Evolutionary conservation across 2,797 vertebrate species (phyloP).

Genomic region (Gymnocypris eckloni): DNA sequence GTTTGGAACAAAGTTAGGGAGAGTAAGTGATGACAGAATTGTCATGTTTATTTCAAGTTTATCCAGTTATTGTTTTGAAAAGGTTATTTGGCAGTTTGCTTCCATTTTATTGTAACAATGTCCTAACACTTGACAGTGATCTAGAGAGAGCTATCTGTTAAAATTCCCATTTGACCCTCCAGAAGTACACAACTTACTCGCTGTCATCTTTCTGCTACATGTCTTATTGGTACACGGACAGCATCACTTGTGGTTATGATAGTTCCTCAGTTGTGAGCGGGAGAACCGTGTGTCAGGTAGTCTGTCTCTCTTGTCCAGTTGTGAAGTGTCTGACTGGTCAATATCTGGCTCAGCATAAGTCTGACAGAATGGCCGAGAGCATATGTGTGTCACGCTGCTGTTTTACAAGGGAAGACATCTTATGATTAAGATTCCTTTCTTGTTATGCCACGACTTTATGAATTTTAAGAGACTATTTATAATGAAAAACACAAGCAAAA

Average conservation of each 20-base stretch:
- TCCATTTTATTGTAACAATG: not conserved
- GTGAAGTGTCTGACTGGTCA: not conserved
- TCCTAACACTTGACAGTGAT: not conserved
- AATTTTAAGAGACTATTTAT: not conserved
- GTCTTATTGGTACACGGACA: not conserved
- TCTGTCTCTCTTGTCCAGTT: not conserved
- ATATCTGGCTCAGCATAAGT: not conserved
- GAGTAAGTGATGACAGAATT: not conserved
- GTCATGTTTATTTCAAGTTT: not conserved
- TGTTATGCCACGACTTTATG: not conserved
- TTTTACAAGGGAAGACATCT: not conserved
- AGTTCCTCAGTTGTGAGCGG: not conserved
- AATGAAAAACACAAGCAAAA: not conserved
- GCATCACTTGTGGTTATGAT: not conserved
- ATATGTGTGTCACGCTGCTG: not conserved
- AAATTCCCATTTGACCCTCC: not conserved
- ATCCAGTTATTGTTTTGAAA: not conserved
- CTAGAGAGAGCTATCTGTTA: not conserved
- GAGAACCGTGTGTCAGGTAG: not conserved
- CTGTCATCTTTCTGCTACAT: conserved; percentile 3
- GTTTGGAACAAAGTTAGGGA: not conserved
- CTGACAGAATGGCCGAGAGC: not conserved
- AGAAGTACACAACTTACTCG: not conserved
- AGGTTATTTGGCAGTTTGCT: not conserved
- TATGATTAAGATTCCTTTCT: not conserved